Evolutionary conservation across 2,113 vertebrate species (phyloP).

Genomic region (Hypocryptadius cinnamomeus): DNA sequence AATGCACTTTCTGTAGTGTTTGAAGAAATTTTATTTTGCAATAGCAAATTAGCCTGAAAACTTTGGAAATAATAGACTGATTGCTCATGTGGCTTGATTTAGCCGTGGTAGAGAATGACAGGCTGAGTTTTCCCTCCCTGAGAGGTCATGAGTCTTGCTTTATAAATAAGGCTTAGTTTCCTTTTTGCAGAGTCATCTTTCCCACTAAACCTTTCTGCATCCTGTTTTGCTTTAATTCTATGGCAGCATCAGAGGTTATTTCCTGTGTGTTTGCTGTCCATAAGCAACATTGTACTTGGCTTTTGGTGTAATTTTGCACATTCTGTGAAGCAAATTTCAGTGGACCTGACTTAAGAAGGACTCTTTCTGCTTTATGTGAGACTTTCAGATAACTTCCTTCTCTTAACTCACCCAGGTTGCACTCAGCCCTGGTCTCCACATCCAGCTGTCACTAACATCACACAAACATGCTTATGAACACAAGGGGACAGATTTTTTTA

Average conservation of each 20-base stretch:
- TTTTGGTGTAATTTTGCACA: rapidly evolving
- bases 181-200: conserved; percentile 48
- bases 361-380: neutral
- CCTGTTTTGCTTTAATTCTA: conserved; percentile 29
- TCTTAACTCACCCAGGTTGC: neutral
- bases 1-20: neutral
- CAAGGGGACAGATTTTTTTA: neutral
- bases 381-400: neutral
- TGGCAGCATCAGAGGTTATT: neutral
- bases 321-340: neutral
- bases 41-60: conserved; percentile 5
- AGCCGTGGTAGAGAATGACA: neutral
- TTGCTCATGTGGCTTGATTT: neutral
- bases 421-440: neutral
- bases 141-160: neutral
- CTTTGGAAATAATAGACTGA: conserved; percentile 16
- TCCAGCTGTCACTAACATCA: neutral
- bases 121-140: neutral
- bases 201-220: conserved; percentile 14
- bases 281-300: neutral
- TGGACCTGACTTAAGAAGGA: neutral
- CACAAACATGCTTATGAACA: neutral
- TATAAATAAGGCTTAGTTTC: conserved; percentile 33
- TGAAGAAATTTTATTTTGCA: conserved; percentile 27
- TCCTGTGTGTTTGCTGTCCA: neutral